phyloP scores from a whole-genome alignment of 2,113 vertebrate genomes.

The Phoxinus phoxinus region DNA sequence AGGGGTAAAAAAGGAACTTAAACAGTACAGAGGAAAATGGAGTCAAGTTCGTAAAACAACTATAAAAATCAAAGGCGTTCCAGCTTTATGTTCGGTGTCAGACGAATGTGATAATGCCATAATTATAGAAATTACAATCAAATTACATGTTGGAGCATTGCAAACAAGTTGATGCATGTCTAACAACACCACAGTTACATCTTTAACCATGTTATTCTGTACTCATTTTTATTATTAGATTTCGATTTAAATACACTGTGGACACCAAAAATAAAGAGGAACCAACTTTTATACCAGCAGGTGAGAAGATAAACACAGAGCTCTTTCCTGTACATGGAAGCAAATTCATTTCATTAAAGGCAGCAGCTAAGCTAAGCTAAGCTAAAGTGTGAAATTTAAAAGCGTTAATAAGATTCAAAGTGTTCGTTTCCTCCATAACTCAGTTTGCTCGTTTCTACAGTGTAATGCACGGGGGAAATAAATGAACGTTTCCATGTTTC shows the following conservation, averaged over 20 bases:
- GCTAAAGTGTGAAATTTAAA: constrained; percentile 39
- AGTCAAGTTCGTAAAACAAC: constrained; percentile 50
- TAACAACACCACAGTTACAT: neutral
- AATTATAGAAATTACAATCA: neutral
- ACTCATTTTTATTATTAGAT: neutral
- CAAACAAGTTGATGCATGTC: neutral
- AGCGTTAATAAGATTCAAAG: constrained; percentile 32
- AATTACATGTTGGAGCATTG: neutral
- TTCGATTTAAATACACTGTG: neutral
- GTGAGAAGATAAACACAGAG: constrained; percentile 25
- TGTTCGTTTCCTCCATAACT: neutral
- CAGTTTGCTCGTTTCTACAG: constrained; percentile 9
- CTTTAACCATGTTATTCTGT: neutral
- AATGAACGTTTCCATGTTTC: neutral
- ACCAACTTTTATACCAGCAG: constrained; percentile 34
- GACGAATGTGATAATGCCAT: neutral
- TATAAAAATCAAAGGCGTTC: constrained; percentile 31
- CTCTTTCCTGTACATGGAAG: constrained; percentile 53
- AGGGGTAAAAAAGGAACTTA: constrained; percentile 15
- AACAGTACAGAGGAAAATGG: constrained; percentile 40
- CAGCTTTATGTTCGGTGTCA: constrained; percentile 7
- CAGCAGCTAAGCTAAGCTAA: constrained; percentile 36
- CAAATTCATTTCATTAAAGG: constrained; percentile 38
- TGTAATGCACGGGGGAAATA: neutral
- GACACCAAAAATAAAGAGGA: constrained; percentile 14